These are phyloP conservation scores for rat (Rattus norvegicus) DNA, from an alignment of 2,113 vertebrate genomes.

Conservation along the genomic window GRCr8 NC_086026.1:10242001-10242500, in stretches of 20 bases:
- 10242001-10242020: not conserved
- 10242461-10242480: too few relatives aligned
- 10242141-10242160: not conserved
- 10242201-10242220: not conserved
- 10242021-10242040: not conserved
- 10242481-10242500: too few relatives aligned
- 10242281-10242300: not conserved
- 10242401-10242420: too few relatives aligned
- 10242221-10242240: not conserved
- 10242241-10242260: not conserved
- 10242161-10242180: not conserved
- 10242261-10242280: slow-evolving; percentile 7
- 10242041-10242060: not conserved
- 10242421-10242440: too few relatives aligned
- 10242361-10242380: too few relatives aligned
- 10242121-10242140: not conserved
- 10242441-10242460: too few relatives aligned
- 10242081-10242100: slow-evolving; percentile 9
- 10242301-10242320: not conserved
- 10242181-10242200: not conserved
- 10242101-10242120: not conserved
- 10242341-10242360: too few relatives aligned
- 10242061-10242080: slow-evolving; percentile 1
- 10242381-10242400: too few relatives aligned
- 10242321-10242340: too few relatives aligned